Evolutionary conservation across 2,888 invertebrate species (phyloP).

Genomic region (Drosophila picticornis): DNA sequence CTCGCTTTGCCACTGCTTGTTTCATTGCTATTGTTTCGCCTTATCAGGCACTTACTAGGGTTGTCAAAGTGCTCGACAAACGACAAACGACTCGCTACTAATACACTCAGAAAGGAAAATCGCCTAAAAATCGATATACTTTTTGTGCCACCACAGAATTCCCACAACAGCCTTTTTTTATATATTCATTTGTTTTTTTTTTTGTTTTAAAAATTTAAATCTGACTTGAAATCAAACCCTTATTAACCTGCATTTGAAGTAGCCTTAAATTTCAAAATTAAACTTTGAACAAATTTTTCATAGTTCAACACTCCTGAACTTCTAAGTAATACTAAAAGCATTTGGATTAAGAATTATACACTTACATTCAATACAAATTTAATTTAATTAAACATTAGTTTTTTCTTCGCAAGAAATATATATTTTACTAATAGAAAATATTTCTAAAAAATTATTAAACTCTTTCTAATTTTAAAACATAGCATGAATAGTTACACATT

Average conservation of each 20-base stretch:
- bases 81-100: constrained; percentile 14
- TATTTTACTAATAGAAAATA: not conserved
- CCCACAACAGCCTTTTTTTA: not conserved
- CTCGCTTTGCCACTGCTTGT: constrained; percentile 35
- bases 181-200: too few species aligned
- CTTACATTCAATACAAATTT: not conserved
- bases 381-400: not conserved
- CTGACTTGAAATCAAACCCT: not conserved
- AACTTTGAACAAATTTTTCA: too few species aligned
- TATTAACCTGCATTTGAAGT: not conserved
- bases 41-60: constrained; percentile 59
- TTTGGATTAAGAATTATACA: not conserved
- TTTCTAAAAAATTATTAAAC: not conserved
- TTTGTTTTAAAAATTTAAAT: not conserved
- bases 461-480: not conserved
- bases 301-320: not conserved
- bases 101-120: not conserved
- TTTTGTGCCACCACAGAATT: not conserved
- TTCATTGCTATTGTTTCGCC: constrained; percentile 33
- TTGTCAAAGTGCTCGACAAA: constrained; percentile 39
- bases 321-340: not conserved
- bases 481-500: not conserved
- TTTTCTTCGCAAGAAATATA: not conserved
- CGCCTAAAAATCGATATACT: not conserved
- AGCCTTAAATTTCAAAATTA: not conserved